Conservation (phyloP, 2,888 invertebrate genomes). For the Athalia circularis region DNA sequence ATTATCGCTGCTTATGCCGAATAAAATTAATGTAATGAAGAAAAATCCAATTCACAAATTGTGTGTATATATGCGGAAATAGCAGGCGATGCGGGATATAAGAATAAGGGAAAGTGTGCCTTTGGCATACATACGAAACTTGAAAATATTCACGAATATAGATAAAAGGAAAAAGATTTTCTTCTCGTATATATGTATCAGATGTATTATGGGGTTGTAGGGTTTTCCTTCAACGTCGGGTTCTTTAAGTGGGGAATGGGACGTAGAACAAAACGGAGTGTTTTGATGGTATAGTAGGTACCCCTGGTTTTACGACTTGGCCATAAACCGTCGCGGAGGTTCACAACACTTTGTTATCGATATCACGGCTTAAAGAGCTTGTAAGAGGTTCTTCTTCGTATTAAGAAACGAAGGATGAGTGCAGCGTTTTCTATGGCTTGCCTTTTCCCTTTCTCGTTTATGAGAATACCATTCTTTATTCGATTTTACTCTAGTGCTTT, state of each 20-base stretch:
- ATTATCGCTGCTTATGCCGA: no score
- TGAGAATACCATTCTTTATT: slow-evolving; percentile 26
- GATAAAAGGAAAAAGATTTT: not conserved
- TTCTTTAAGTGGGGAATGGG: slow-evolving; percentile 37
- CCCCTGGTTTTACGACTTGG: slow-evolving; percentile 48
- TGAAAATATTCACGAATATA: not conserved
- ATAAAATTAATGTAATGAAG: no score
- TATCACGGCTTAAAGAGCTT: slow-evolving; percentile 49
- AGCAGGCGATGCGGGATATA: not conserved
- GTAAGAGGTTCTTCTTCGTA: slow-evolving; percentile 47
- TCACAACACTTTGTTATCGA: slow-evolving; percentile 49
- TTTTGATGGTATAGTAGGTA: slow-evolving; percentile 45
- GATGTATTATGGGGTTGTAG: not conserved
- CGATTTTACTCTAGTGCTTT: slow-evolving; percentile 14
- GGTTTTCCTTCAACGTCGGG: slow-evolving; percentile 8
- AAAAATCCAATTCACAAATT: no score
- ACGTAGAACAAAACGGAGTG: slow-evolving; percentile 45
- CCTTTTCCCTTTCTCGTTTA: slow-evolving; percentile 14
- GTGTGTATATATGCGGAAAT: not conserved
- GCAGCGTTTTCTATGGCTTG: not conserved
- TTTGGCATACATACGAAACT: not conserved
- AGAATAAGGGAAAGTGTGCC: not conserved
- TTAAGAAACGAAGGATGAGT: slow-evolving; percentile 22
- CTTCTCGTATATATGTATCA: not conserved
- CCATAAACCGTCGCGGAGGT: slow-evolving; percentile 49